Evolutionary conservation across 2,888 invertebrate species (phyloP).

Genomic region (Drosophila basisetae): DNA sequence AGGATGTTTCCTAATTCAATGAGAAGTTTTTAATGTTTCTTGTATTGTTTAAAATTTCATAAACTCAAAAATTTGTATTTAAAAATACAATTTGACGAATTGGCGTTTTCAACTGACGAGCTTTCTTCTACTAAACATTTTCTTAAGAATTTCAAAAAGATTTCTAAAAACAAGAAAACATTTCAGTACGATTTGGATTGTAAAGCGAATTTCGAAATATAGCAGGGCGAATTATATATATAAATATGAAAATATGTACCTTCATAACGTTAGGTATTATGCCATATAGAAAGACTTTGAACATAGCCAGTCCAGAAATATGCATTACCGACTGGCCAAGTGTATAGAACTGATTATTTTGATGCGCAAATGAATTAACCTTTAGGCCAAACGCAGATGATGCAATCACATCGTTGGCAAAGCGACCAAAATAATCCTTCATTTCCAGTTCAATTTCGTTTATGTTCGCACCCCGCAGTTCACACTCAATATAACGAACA

Average conservation of each 20-base stretch:
- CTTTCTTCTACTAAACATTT: neutral
- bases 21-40: neutral
- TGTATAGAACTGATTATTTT: constrained; percentile 86
- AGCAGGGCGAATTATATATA: neutral
- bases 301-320: constrained; percentile 67
- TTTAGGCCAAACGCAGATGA: constrained; percentile 85
- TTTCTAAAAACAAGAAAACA: neutral
- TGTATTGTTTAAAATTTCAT: neutral
- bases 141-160: neutral
- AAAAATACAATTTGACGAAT: neutral
- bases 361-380: constrained; percentile 86
- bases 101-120: no score
- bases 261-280: constrained; percentile 68
- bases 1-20: neutral
- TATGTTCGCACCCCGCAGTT: constrained; percentile 25
- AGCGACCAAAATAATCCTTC: constrained; percentile 82
- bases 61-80: neutral
- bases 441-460: constrained; percentile 77
- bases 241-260: constrained; percentile 44
- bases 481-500: constrained; percentile 50
- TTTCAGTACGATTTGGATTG: neutral
- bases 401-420: constrained; percentile 85
- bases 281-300: constrained; percentile 68
- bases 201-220: neutral
- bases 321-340: constrained; percentile 86